A percentile compares a stretch with the other conserved stretches of the same genome.
Conservation (phyloP, 2,797 vertebrate species). For the Halcyon badia region DNA sequence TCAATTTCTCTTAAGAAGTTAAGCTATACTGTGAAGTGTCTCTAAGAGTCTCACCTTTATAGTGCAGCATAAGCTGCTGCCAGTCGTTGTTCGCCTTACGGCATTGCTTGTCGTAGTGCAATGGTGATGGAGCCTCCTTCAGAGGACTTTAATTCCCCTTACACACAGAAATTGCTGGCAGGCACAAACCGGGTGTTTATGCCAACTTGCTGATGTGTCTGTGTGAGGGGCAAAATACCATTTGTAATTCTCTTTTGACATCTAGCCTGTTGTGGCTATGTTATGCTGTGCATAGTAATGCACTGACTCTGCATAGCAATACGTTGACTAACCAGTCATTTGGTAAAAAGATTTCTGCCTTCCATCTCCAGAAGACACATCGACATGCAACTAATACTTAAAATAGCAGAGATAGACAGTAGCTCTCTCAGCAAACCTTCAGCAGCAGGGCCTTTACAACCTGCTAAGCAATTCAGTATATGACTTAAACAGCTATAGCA, state of each 20-base stretch:
- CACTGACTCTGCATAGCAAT: constrained; percentile 41
- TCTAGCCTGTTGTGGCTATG: constrained; percentile 19
- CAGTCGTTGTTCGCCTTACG: background rate
- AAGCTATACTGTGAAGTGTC: background rate
- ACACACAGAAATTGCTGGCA: background rate
- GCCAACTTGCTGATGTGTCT: background rate
- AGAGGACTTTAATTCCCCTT: background rate
- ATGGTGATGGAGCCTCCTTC: background rate
- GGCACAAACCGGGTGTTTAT: constrained; percentile 6
- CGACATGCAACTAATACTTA: background rate
- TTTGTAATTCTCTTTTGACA: constrained; percentile 24
- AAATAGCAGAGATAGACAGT: constrained; percentile 36
- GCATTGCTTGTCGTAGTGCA: accelerated
- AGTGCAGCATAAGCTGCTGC: accelerated
- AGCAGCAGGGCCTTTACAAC: constrained; percentile 14
- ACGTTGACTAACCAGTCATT: background rate
- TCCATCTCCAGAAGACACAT: constrained; percentile 20
- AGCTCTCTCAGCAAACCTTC: constrained; percentile 35
- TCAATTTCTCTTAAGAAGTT: background rate
- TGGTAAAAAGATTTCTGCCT: constrained; percentile 20
- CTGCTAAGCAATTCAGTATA: background rate
- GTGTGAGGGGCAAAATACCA: background rate
- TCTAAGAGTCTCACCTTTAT: background rate
- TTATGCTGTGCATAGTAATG: constrained; percentile 27
- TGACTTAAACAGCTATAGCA: background rate